A percentile compares a stretch with the other conserved stretches of the same genome.
Evolutionary conservation across 1,140 invertebrate species (phyloP).

Genomic region (Octopus bimaculoides): DNA sequence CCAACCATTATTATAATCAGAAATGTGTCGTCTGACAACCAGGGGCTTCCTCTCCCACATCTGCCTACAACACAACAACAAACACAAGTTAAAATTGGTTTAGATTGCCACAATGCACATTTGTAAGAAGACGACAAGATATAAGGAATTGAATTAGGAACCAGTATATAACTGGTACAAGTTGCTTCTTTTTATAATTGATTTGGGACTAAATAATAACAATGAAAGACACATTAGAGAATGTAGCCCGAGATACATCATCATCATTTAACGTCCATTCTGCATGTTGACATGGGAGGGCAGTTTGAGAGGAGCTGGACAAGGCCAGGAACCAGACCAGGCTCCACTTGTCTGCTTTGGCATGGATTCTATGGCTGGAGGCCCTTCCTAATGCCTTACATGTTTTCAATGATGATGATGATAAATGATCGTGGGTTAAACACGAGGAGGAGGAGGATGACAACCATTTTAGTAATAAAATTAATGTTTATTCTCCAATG

Average conservation of each 20-base stretch:
- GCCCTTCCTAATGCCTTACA: not conserved
- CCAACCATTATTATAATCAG: constrained; percentile 71
- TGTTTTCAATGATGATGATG: not conserved
- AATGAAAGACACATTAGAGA: not conserved
- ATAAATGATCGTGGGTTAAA: not conserved
- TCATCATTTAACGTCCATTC: too few species aligned
- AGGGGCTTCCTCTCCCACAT: constrained; percentile 80
- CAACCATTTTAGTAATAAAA: not conserved
- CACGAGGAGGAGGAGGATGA: too few species aligned
- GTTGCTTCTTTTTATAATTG: not conserved
- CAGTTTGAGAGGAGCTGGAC: too few species aligned
- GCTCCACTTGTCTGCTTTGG: too few species aligned
- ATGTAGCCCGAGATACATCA: not conserved
- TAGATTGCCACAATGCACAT: not conserved
- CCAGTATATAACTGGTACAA: not conserved
- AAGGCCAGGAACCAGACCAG: too few species aligned
- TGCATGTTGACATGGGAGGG: too few species aligned
- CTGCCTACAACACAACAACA: constrained; percentile 37
- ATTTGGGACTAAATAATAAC: not conserved
- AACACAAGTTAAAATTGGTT: not conserved
- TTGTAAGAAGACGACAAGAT: not conserved
- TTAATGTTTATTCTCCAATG: not conserved
- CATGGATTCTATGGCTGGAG: too few species aligned
- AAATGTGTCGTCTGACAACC: constrained; percentile 67
- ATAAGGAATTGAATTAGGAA: not conserved